Conservation (phyloP, 2,888 invertebrate species). For the Drosophila basisetae region DNA sequence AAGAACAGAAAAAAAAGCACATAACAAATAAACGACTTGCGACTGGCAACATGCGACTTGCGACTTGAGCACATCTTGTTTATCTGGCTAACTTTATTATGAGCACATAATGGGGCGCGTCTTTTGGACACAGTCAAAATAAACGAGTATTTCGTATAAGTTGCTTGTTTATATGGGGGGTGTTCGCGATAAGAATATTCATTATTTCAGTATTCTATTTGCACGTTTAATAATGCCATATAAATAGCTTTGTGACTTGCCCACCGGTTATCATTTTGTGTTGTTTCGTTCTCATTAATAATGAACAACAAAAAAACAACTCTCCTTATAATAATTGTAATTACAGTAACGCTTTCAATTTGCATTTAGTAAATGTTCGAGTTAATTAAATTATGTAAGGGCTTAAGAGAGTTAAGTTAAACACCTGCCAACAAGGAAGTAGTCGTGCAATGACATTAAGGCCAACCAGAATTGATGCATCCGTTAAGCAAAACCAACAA, state of each 20-base stretch:
- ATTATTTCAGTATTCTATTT: slow-evolving; percentile 18
- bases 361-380: not conserved
- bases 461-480: not conserved
- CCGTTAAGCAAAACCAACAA: not conserved
- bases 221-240: slow-evolving; percentile 24
- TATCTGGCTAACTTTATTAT: slow-evolving; percentile 36
- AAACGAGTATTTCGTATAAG: slow-evolving; percentile 4
- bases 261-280: slow-evolving; percentile 18
- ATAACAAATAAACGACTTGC: slow-evolving; percentile 34
- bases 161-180: not conserved
- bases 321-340: not conserved
- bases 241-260: slow-evolving; percentile 29
- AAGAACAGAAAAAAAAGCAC: not conserved
- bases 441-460: not conserved
- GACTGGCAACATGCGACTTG: slow-evolving; percentile 4
- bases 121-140: slow-evolving; percentile 16
- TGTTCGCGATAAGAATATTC: slow-evolving; percentile 17
- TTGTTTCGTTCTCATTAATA: not conserved
- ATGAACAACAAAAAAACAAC: not conserved
- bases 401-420: not conserved
- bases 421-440: slow-evolving; percentile 25
- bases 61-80: slow-evolving; percentile 38
- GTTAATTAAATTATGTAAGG: not conserved
- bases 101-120: slow-evolving; percentile 5
- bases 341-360: slow-evolving; percentile 6